Base-by-base conservation (phyloP, 2,888 invertebrate species). In the Lumbricus terrestris region DNA sequence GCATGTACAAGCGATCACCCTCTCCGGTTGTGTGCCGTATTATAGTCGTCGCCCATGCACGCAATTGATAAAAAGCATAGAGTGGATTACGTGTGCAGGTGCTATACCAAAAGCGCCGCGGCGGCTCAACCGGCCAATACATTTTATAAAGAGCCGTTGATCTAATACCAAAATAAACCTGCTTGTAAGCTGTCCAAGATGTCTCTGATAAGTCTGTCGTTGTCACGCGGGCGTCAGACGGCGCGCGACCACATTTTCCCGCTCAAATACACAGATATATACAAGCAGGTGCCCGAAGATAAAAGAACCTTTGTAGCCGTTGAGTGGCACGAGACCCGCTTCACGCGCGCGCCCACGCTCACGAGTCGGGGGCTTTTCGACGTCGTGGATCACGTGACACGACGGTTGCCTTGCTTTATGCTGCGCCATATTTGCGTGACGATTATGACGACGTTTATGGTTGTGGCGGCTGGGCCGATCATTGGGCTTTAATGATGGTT, bases 221-320 rank as follows among this genome's bases (percentile, higher is more conserved):
- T n/a, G 29, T 29, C n/a, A 16, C 8, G 69, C 29, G 3, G n/a
- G 4, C 29, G 16, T n/a, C 69, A 4, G n/a, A 4, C 47, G 69
- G n/a, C 69, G 69, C 69, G 69, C n/a, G 69, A n/a, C 69, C n/a
- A n/a, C n/a, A 69, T 69, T 69, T 69, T 69, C 69, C 69, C 69
- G 69, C 69, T 69, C n/a, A 47, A 23, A 47, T 3, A 47, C 47
- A n/a, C 0, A n/a, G 69, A 11, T n/a, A n/a, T n/a, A n/a, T n/a
- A 69, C 69, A n/a, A 69, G 69, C 69, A 69, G 69, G 69, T 69
- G 69, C n/a, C n/a, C 69, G 11, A 15, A 8, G 8, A n/a, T 8
- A 69, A 29, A 69, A 69, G 29, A 69, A 69, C 69, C 69, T 69
- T 69, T 69, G 69, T 69, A 69, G 1, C 69, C 29, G n/a, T n/a